Evolutionary conservation across 2,888 invertebrate species (phyloP).

Genomic region (Nomada hirtipes): DNA sequence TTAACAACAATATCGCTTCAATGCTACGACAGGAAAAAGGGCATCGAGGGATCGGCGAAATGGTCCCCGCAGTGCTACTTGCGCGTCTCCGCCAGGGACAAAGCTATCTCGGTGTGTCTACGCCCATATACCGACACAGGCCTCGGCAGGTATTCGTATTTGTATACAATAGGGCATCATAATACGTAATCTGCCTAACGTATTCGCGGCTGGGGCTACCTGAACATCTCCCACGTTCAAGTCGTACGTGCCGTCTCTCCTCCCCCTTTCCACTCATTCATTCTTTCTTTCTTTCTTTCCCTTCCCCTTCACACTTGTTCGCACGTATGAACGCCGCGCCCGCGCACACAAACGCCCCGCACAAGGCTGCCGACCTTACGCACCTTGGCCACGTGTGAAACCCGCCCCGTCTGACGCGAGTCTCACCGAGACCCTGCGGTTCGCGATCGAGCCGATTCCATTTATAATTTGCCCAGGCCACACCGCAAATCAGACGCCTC

Average conservation of each 20-base stretch:
- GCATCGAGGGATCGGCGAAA: conserved; percentile 8
- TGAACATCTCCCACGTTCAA: conserved; percentile 79
- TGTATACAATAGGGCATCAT: conserved; percentile 83
- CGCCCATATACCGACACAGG: conserved; percentile 67
- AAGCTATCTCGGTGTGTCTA: conserved; percentile 73
- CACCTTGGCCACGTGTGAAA: conserved; percentile 72
- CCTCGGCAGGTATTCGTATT: conserved; percentile 76
- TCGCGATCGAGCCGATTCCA: conserved; percentile 52
- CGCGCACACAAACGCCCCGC: conserved; percentile 37
- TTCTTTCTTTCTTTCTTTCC: conserved; percentile 45
- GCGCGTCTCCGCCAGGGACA: conserved; percentile 67
- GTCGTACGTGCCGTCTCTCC: conserved; percentile 56
- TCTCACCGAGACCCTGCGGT: conserved; percentile 47
- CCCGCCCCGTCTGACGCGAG: conserved; percentile 65
- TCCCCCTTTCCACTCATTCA: conserved; percentile 35
- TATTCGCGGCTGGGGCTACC: conserved; percentile 76
- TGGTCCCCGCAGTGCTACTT: conserved; percentile 48
- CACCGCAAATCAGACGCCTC: conserved; percentile 36
- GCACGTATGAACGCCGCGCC: conserved; percentile 46
- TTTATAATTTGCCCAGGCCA: conserved; percentile 52
- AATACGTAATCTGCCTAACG: conserved; percentile 81
- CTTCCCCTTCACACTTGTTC: conserved; percentile 63
- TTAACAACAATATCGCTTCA: conserved; percentile 28
- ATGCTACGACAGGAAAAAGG: conserved; percentile 31
- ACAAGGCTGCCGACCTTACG: conserved; percentile 64